These are phyloP conservation scores for Nematopogon swammerdamellus DNA, from an alignment of 2,888 invertebrate species.

Conservation along the genomic window DNA sequence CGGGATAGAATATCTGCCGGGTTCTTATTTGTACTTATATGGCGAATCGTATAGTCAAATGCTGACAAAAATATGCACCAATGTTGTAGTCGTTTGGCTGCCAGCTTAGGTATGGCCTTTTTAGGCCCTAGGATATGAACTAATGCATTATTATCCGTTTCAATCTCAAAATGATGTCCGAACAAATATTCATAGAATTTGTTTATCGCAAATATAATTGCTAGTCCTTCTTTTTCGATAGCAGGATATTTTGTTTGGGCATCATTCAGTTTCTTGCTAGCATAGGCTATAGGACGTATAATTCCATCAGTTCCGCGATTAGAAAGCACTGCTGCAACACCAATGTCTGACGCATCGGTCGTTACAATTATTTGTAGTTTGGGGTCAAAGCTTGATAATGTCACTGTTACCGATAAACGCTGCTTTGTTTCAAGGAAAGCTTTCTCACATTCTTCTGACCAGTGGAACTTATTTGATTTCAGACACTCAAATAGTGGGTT, in stretches of 20 bases:
- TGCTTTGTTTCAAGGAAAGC: background rate
- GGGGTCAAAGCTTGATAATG: background rate
- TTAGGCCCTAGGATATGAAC: constrained; percentile 18
- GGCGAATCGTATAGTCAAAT: constrained; percentile 10
- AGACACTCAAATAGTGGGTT: background rate
- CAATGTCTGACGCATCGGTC: constrained; percentile 9
- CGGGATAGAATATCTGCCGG: constrained; percentile 12
- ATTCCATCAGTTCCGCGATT: constrained; percentile 5
- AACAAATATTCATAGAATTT: constrained; percentile 15
- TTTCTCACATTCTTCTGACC: constrained; percentile 1
- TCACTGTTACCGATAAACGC: background rate
- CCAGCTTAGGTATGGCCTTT: constrained; percentile 19
- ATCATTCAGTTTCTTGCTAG: constrained; percentile 11
- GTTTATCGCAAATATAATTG: constrained; percentile 14
- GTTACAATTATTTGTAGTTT: constrained; percentile 4
- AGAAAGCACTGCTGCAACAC: constrained; percentile 6
- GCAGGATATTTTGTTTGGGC: constrained; percentile 10
- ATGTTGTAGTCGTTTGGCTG: constrained; percentile 16
- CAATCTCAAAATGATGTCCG: constrained; percentile 13
- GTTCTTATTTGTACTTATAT: constrained; percentile 9
- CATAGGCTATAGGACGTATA: constrained; percentile 10
- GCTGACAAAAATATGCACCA: constrained; percentile 14
- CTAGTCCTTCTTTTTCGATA: constrained; percentile 14
- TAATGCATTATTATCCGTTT: constrained; percentile 15
- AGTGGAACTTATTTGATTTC: constrained; percentile 1